These are phyloP conservation scores for Pocillopora meandrina DNA, from an alignment of 92 coral and sea anemone genomes.

Conservation along the genomic window DNA sequence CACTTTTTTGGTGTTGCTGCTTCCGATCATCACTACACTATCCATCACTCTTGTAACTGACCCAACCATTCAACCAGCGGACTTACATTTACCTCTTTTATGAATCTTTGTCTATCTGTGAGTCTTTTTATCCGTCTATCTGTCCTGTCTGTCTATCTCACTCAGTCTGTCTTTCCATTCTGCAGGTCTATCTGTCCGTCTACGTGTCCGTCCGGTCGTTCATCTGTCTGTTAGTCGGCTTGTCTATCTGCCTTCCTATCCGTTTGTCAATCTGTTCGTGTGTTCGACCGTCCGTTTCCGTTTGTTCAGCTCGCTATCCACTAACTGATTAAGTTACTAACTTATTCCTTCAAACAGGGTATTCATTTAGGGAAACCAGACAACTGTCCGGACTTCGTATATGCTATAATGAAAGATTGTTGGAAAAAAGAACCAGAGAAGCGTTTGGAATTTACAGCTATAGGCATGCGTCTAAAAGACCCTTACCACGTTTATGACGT, in stretches of 20 bases:
- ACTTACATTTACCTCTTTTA: too few relatives aligned
- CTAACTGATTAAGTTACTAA: neutral
- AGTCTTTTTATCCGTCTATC: too few relatives aligned
- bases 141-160: too few relatives aligned
- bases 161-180: too few relatives aligned
- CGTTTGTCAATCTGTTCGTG: neutral
- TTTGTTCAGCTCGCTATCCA: neutral
- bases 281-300: neutral
- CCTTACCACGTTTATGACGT: conserved; percentile 79
- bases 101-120: too few relatives aligned
- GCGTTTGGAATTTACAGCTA: conserved; percentile 65
- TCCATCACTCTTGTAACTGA: too few relatives aligned
- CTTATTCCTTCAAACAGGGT: conserved; percentile 51
- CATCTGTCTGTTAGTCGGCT: too few relatives aligned
- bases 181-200: too few relatives aligned
- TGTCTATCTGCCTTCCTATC: neutral
- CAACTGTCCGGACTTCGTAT: conserved; percentile 80
- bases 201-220: too few relatives aligned
- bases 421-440: conserved; percentile 78
- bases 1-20: too few relatives aligned
- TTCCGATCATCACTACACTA: too few relatives aligned
- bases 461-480: conserved; percentile 71
- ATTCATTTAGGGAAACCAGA: conserved; percentile 97
- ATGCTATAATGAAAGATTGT: conserved; percentile 87
- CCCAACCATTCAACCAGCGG: too few relatives aligned